Evolutionary conservation across 2,888 invertebrate genomes (phyloP), one percentile per base, ranked within the genome.

Genomic region (Rhagonycha lutea): DNA sequence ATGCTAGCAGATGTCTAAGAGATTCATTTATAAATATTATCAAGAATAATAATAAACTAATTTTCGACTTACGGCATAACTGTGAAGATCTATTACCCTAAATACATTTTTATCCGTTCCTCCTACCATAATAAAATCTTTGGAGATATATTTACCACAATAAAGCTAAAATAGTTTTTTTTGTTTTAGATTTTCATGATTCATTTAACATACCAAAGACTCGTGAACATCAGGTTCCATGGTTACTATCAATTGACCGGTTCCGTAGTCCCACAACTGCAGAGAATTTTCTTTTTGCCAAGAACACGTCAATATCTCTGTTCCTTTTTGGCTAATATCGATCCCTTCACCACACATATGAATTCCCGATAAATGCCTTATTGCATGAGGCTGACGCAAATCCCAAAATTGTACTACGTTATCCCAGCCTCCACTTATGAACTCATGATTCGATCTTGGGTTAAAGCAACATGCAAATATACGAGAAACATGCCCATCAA

Each of bases 341-440:
- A 94, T 83, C 0, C 92, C 92, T 84, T 93, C 92, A 0, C 93
- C 93, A 81, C 92, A 92, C 74, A 93, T 90, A 79, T 92, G 92
- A 23, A 92, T 89, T 2, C 92, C 92, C 1, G 88, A 85, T 78
- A 93, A 89, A 81, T 90, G 87, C 61, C 91, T 88, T 0, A 91
- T 88, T 0, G 92, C 90, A 80, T 89, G 90, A 0, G 92, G 92
- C 81, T 91, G 91, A 74, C 93, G 88, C 68, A 91, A 89, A 83
- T 93, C 93, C 92, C 93, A 93, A 83, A 92, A 92, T 82, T 92
- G 90, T 2, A 94, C 89, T 0, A 89, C 89, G 82, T 92, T 88
- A 81, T 93, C 93, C 92, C 92, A 92, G 9, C 93, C 93, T 1
- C 92, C 93, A 1, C 92, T 92, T 79, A 93, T 88, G 76, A 94